A percentile compares a stretch with the other conserved stretches of the same genome.
Evolutionary conservation across 2,113 vertebrate species (phyloP).

Genomic region (Cavia porcellus): DNA sequence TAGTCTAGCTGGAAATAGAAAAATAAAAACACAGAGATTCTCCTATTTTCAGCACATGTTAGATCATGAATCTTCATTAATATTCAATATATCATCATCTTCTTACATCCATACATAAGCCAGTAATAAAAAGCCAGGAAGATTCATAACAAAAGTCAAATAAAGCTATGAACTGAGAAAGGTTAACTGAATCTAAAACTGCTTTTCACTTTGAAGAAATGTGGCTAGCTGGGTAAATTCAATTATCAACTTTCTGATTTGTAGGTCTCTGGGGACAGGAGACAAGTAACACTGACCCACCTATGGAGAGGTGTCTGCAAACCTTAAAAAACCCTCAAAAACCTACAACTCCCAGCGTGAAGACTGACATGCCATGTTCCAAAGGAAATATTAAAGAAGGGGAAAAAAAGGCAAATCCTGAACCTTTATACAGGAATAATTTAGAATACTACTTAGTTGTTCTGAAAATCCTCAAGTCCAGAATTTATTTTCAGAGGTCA

Average conservation of each 20-base stretch:
- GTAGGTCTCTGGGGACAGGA: not conserved
- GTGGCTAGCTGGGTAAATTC: conserved; percentile 29
- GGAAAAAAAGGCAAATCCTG: conserved; percentile 4
- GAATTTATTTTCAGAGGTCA: conserved; percentile 45
- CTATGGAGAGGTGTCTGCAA: not conserved
- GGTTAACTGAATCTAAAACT: not conserved
- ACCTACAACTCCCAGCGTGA: not conserved
- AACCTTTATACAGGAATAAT: conserved; percentile 2
- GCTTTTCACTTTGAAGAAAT: conserved; percentile 23
- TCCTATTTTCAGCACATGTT: not conserved
- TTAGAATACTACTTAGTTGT: conserved; percentile 36
- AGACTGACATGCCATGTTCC: not conserved
- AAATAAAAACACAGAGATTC: not conserved
- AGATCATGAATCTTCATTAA: not conserved
- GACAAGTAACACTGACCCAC: not conserved
- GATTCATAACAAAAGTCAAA: conserved; percentile 14
- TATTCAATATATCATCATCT: not conserved
- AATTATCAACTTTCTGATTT: not conserved
- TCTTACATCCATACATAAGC: conserved; percentile 5
- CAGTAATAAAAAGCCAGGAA: conserved; percentile 52
- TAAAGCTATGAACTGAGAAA: conserved; percentile 34
- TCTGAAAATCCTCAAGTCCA: conserved; percentile 34
- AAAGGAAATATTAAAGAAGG: not conserved
- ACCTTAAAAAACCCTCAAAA: not conserved
- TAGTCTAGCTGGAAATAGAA: not conserved